Conservation (phyloP, 2,888 invertebrate species). For the Phortica magna region DNA sequence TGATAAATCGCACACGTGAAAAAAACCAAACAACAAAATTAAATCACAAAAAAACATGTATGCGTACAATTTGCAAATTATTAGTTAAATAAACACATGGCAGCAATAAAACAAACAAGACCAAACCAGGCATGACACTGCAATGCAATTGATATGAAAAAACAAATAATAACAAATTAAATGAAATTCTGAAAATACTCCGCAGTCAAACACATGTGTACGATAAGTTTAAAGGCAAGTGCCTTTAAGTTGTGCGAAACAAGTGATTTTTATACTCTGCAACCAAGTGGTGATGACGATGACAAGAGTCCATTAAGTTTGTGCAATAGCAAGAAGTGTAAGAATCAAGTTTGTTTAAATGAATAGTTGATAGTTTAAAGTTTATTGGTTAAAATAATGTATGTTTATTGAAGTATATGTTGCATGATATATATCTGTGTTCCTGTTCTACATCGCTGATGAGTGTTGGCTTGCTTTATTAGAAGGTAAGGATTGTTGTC, state of each 20-base stretch:
- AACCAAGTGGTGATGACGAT: too few relatives aligned
- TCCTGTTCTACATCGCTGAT: too few relatives aligned
- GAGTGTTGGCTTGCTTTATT: too few relatives aligned
- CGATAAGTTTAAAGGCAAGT: neutral
- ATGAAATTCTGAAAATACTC: neutral
- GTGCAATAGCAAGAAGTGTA: too few relatives aligned
- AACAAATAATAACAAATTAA: neutral
- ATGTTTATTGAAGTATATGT: too few relatives aligned
- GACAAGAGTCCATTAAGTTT: too few relatives aligned
- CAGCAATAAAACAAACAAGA: conserved; percentile 8
- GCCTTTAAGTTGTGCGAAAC: neutral
- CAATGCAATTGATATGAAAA: neutral
- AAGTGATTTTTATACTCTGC: neutral
- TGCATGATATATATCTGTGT: too few relatives aligned
- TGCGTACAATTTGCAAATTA: conserved; percentile 48
- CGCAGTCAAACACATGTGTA: neutral
- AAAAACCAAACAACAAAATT: conserved; percentile 41
- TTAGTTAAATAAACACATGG: conserved; percentile 51
- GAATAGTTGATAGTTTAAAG: too few relatives aligned
- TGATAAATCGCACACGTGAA: conserved; percentile 55
- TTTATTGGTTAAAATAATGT: too few relatives aligned
- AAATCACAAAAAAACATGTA: conserved; percentile 25
- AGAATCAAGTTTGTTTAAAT: too few relatives aligned
- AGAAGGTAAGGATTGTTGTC: too few relatives aligned
- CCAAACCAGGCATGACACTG: conserved; percentile 5